A percentile compares a stretch with the other conserved stretches of the same genome.
Evolutionary conservation across 1,140 invertebrate species (phyloP).

Genomic region (Macrobrachium nipponense): DNA sequence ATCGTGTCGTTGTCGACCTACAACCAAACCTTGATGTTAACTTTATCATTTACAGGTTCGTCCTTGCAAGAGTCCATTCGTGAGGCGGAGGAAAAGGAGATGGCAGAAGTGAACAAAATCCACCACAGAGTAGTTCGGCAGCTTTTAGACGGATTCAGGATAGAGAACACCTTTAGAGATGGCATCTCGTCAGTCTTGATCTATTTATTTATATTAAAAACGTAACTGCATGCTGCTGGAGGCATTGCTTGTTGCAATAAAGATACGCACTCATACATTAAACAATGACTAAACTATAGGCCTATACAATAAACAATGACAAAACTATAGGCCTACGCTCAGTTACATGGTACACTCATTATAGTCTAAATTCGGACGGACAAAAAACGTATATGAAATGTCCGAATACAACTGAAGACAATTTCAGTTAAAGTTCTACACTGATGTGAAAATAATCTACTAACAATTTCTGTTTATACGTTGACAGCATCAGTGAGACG

Average conservation of each 20-base stretch:
- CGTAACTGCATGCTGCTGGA: background rate
- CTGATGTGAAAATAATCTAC: no score
- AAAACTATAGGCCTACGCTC: no score
- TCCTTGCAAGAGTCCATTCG: background rate
- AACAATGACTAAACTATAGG: no score
- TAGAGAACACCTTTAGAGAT: background rate
- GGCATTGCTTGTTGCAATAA: background rate
- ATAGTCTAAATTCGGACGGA: no score
- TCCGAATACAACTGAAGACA: no score
- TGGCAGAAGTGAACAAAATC: background rate
- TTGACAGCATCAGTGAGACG: no score
- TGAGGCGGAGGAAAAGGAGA: background rate
- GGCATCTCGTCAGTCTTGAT: constrained; percentile 46
- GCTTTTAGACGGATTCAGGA: constrained; percentile 42
- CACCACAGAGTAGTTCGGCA: constrained; percentile 50
- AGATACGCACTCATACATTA: background rate
- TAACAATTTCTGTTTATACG: no score
- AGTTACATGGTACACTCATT: no score
- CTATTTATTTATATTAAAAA: background rate
- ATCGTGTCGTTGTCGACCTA: background rate
- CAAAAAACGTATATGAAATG: no score
- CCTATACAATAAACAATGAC: background rate
- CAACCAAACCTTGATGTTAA: background rate
- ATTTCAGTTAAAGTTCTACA: no score
- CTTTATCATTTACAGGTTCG: constrained; percentile 32